Evolutionary conservation across 2,113 vertebrate species (phyloP).

Genomic region (Erythrolamprus reginae): DNA sequence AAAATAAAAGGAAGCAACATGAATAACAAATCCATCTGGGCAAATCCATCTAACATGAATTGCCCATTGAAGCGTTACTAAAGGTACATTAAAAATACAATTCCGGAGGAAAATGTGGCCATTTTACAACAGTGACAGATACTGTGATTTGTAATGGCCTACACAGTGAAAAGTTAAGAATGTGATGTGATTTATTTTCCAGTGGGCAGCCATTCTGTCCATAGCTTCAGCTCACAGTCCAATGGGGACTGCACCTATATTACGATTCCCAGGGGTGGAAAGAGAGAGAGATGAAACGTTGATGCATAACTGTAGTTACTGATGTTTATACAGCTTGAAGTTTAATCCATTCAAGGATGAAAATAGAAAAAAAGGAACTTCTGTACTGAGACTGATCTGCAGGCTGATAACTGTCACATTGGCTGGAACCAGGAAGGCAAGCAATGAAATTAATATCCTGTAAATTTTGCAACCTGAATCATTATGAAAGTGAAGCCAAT

Average conservation of each 20-base stretch:
- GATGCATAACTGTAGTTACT: slow-evolving; percentile 38
- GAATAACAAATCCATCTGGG: slow-evolving; percentile 41
- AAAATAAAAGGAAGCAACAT: slow-evolving; percentile 18
- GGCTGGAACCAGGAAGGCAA: not conserved
- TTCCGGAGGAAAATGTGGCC: slow-evolving; percentile 43
- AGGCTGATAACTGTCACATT: slow-evolving; percentile 36
- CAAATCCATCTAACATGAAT: slow-evolving; percentile 19
- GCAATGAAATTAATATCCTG: slow-evolving; percentile 26
- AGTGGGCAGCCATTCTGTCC: slow-evolving; percentile 2
- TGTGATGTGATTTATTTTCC: slow-evolving; percentile 47
- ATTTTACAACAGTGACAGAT: slow-evolving; percentile 38
- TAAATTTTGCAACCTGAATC: slow-evolving; percentile 9
- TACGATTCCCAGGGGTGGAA: not conserved
- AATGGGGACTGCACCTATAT: not conserved
- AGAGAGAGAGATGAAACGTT: not conserved
- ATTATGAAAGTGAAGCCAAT: slow-evolving; percentile 31
- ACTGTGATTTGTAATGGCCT: slow-evolving; percentile 42
- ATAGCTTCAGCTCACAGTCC: slow-evolving; percentile 26
- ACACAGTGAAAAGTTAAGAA: slow-evolving; percentile 6
- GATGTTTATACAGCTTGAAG: slow-evolving; percentile 34
- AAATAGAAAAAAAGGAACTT: not conserved
- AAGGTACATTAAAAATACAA: slow-evolving; percentile 52
- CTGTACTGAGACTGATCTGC: slow-evolving; percentile 17
- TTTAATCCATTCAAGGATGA: slow-evolving; percentile 10
- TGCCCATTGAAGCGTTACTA: slow-evolving; percentile 37